These are phyloP conservation scores for Drosophila peninsularis DNA, from an alignment of 2,888 invertebrate genomes.

Conservation along the genomic window DNA sequence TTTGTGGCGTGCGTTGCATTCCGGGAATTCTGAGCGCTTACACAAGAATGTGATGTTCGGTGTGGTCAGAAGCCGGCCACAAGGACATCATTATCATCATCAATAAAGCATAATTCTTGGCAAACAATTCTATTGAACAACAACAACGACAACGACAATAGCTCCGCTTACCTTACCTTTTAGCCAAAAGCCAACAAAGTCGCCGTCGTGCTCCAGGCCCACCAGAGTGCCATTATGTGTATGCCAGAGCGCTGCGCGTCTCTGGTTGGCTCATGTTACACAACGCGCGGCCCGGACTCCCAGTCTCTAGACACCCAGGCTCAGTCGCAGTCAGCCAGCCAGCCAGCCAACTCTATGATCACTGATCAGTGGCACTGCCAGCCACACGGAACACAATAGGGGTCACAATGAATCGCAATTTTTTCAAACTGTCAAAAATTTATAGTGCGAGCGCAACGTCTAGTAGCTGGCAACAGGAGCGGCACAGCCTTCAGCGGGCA, in stretches of 20 bases:
- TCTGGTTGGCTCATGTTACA: constrained; percentile 80
- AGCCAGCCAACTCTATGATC: constrained; percentile 63
- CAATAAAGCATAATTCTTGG: constrained; percentile 80
- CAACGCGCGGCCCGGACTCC: constrained; percentile 32
- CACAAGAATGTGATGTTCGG: constrained; percentile 31
- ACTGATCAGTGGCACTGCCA: constrained; percentile 62
- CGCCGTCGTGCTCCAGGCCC: constrained; percentile 46
- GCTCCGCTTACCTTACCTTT: constrained; percentile 11
- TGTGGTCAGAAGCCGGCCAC: constrained; percentile 49
- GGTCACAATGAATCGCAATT: constrained; percentile 83
- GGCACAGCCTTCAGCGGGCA: constrained; percentile 14
- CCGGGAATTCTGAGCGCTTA: constrained; percentile 74
- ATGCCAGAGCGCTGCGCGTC: constrained; percentile 22
- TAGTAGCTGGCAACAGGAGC: constrained; percentile 51
- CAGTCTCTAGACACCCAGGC: constrained; percentile 9
- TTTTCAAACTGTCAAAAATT: constrained; percentile 84
- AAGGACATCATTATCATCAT: constrained; percentile 81
- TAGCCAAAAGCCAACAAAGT: constrained; percentile 49
- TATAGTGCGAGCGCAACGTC: constrained; percentile 66
- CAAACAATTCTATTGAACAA: constrained; percentile 82
- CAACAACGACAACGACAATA: constrained; percentile 44
- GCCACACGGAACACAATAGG: constrained; percentile 78
- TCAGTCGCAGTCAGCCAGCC: constrained; percentile 8
- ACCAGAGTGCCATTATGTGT: constrained; percentile 65
- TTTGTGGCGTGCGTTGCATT: constrained; percentile 54